Base-by-base conservation (phyloP, 2,113 vertebrate species). In the Motacilla alba region DNA sequence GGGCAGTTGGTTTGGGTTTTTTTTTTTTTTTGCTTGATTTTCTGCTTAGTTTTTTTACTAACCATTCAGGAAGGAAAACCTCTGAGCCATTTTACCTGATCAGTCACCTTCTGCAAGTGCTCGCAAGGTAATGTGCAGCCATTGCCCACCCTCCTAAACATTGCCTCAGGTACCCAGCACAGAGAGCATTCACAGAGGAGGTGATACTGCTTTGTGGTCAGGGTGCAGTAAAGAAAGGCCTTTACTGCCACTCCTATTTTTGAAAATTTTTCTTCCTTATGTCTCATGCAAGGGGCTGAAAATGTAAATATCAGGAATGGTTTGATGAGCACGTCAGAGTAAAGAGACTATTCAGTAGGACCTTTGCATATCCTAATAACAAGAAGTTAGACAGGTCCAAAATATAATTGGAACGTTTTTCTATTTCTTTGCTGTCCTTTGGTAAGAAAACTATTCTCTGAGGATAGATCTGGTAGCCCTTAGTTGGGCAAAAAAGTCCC, bases 91-190 rank as follows among this genome's bases (percentile, higher is more conserved):
- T 73, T 69, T 30, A 44, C 16, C 35, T 53, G 8, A 27, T 27
- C 1, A 0, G 7, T 44, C 58, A 24, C 28, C 23, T 77, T 49
- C 66, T 85, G 27, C 44, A 27, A 35, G 9, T n/a, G 39, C 52
- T 75, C 72, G 50, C 33, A 43, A 21, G 52, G 49, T 43, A 11
- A 30, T 12, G 22, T 35, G 9, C 20, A 88, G 26, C 18, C 27
- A 6, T 1, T 59, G 31, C 39, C 3, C 35, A 26, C 1, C 1
- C 11, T 94, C 47, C 47, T 44, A 0, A 27, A 6, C 1, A 0
- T 13, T 59, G 43, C 26, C 50, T 60, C 64, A n/a, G 24, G 33
- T 23, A 30, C 27, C 27, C 10, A 70, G 52, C 18, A 35, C 0
- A 0, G 33, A n/a, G 8, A 78, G 28, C 19, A 21, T 5, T 5